phyloP scores from a whole-genome alignment of 2,888 invertebrate species.

The Nephrotoma appendiculata region DNA sequence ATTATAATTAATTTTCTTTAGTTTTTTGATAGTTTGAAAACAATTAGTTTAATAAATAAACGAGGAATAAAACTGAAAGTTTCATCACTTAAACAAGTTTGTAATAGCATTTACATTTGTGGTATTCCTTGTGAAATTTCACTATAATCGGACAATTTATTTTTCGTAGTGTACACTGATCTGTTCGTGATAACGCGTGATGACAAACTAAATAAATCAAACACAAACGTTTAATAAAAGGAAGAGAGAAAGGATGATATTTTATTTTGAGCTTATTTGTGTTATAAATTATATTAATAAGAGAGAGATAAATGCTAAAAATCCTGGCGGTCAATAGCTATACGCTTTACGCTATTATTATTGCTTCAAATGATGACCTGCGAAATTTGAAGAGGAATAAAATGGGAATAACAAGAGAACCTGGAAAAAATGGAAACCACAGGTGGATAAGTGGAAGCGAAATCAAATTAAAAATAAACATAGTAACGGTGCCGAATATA shows the following conservation, averaged over 20 bases:
- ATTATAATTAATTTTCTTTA: background rate
- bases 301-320: background rate
- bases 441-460: too few relatives aligned
- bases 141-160: too few relatives aligned
- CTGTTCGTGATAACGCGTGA: background rate
- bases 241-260: background rate
- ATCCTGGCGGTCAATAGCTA: background rate
- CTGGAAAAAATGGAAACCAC: too few relatives aligned
- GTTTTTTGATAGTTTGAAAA: background rate
- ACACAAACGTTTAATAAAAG: background rate
- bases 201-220: background rate
- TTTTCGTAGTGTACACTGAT: background rate
- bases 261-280: background rate
- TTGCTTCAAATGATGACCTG: too few relatives aligned
- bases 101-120: too few relatives aligned
- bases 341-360: too few relatives aligned
- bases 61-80: background rate
- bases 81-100: too few relatives aligned
- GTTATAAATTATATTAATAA: background rate
- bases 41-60: background rate
- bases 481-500: too few relatives aligned
- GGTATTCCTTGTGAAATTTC: too few relatives aligned
- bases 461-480: too few relatives aligned
- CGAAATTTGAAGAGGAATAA: too few relatives aligned
- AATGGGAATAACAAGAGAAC: too few relatives aligned